These are phyloP conservation scores for Diarsia dahlii DNA, from an alignment of 2,888 invertebrate species.

Conservation along the genomic window DNA sequence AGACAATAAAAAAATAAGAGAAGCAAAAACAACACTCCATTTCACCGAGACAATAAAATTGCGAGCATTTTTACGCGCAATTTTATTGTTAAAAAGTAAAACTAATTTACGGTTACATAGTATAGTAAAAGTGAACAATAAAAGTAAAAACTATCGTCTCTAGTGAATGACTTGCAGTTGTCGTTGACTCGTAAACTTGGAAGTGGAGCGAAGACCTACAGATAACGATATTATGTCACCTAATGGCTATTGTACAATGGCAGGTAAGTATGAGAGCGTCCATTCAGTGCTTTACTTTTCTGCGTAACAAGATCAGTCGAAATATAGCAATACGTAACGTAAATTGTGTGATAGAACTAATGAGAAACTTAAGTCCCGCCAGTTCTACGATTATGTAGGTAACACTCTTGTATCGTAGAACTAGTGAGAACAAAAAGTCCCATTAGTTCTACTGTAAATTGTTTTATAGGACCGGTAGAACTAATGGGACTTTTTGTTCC, in stretches of 20 bases:
- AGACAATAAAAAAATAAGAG: no score
- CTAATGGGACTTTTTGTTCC: no score
- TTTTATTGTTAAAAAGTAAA: conserved; percentile 27
- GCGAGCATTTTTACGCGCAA: background rate
- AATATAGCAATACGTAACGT: no score
- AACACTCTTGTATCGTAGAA: no score
- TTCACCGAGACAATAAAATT: conserved; percentile 4
- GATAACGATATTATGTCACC: conserved; percentile 53
- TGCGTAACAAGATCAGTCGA: background rate
- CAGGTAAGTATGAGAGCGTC: background rate
- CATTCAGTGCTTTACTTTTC: conserved; percentile 9
- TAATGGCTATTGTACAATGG: conserved; percentile 18
- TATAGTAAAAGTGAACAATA: conserved; percentile 38
- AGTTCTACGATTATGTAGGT: no score
- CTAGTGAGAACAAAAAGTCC: no score
- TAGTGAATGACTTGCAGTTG: conserved; percentile 38
- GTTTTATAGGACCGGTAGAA: no score
- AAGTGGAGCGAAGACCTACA: conserved; percentile 44
- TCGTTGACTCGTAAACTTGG: conserved; percentile 40
- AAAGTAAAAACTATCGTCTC: background rate
- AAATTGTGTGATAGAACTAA: no score
- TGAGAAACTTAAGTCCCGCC: no score
- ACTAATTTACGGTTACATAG: conserved; percentile 22
- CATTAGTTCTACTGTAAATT: no score
- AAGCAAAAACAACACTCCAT: background rate